Percentiles rank a stretch among this genome's conserved stretches.
Evolutionary conservation across 2,113 vertebrate genomes (phyloP).

Genomic region (Rhabdomys dilectus): DNA sequence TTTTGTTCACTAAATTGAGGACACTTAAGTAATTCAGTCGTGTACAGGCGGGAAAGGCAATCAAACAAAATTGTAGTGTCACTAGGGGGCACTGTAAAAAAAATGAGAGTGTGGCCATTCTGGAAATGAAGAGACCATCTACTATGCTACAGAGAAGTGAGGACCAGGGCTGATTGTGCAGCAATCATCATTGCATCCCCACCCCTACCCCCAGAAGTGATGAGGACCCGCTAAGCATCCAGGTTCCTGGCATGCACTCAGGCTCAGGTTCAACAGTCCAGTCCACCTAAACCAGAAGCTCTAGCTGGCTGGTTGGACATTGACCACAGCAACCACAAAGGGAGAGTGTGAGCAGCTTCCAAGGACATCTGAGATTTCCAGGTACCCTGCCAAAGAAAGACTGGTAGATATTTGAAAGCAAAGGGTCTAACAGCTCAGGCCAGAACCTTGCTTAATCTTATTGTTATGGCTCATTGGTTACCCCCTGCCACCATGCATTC

Average conservation of each 20-base stretch:
- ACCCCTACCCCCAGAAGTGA: background rate
- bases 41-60: background rate
- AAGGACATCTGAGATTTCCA: background rate
- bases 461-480: background rate
- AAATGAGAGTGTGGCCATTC: background rate
- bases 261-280: background rate
- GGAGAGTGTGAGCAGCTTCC: background rate
- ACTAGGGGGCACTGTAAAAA: conserved; percentile 46
- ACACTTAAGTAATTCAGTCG: background rate
- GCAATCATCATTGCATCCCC: background rate
- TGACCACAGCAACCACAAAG: background rate
- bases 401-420: background rate
- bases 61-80: background rate
- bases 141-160: background rate
- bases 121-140: background rate
- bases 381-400: background rate
- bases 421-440: background rate
- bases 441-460: background rate
- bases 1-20: background rate
- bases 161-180: too few species aligned
- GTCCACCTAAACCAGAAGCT: background rate
- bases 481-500: background rate
- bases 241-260: background rate
- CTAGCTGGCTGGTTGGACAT: background rate
- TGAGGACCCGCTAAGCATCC: background rate